phyloP scores from a whole-genome alignment of 2,797 vertebrate species.

The Macrochelys suwanniensis region DNA sequence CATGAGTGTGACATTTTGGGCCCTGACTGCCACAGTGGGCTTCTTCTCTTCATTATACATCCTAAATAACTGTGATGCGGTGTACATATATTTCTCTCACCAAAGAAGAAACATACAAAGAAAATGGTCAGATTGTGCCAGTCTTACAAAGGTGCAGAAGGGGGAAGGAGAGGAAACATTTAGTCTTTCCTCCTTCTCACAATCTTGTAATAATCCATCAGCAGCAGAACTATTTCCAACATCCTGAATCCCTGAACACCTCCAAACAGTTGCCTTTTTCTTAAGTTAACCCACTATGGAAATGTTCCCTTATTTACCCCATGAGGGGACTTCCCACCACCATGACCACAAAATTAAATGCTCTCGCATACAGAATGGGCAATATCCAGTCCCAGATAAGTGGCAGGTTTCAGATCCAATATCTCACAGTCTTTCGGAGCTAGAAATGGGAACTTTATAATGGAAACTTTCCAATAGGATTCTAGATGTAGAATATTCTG shows the following conservation, averaged over 20 bases:
- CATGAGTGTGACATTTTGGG: not conserved
- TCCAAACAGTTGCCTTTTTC: not conserved
- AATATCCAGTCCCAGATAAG: not conserved
- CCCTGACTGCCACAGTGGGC: not conserved
- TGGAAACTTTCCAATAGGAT: not conserved
- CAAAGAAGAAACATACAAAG: not conserved
- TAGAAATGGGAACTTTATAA: not conserved
- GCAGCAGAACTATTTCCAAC: not conserved
- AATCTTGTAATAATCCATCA: not conserved
- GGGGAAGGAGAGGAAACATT: not conserved
- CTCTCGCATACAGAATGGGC: not conserved
- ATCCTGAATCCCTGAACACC: not conserved
- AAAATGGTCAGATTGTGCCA: not conserved
- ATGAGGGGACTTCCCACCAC: accelerated
- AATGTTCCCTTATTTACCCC: not conserved
- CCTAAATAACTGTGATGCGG: not conserved
- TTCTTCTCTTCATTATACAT: not conserved
- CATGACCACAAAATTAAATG: not conserved
- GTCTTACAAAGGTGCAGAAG: not conserved
- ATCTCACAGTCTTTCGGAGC: not conserved
- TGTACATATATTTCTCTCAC: not conserved
- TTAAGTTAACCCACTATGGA: not conserved
- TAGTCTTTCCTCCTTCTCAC: not conserved
- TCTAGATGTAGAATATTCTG: not conserved
- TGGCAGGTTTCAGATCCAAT: not conserved